These are phyloP conservation scores for Galagoides demidoff DNA, from an alignment of 2,797 vertebrate species.

Conservation along the genomic window DNA sequence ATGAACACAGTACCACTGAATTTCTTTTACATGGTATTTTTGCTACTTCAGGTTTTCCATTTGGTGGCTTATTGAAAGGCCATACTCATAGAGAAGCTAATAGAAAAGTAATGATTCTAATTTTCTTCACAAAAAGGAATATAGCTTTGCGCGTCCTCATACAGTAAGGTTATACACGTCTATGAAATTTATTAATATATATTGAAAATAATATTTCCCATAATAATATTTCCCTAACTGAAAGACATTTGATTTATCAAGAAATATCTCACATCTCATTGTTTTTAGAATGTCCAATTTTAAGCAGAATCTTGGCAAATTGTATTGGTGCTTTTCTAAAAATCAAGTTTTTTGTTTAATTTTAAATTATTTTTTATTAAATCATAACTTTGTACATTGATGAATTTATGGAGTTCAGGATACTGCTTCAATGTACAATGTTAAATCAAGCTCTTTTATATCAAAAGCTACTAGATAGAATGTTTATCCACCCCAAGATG, in stretches of 20 bases:
- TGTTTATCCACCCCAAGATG: background rate
- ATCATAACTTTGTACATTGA: too few species aligned
- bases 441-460: background rate
- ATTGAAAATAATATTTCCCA: background rate
- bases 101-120: background rate
- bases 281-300: conserved; percentile 28
- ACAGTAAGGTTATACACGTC: background rate
- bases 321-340: background rate
- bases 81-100: background rate
- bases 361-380: too few species aligned
- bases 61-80: background rate
- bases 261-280: background rate
- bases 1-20: background rate
- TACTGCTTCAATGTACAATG: too few species aligned
- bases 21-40: conserved; percentile 32
- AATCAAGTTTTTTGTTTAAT: background rate
- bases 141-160: background rate
- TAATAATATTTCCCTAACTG: background rate
- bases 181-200: background rate
- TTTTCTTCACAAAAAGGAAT: background rate
- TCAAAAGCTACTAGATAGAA: background rate
- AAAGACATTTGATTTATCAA: background rate
- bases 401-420: too few species aligned
- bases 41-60: background rate
- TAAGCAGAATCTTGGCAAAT: background rate